Base-by-base conservation (phyloP, 2,113 vertebrate genomes). In the Boleophthalmus pectinirostris region DNA sequence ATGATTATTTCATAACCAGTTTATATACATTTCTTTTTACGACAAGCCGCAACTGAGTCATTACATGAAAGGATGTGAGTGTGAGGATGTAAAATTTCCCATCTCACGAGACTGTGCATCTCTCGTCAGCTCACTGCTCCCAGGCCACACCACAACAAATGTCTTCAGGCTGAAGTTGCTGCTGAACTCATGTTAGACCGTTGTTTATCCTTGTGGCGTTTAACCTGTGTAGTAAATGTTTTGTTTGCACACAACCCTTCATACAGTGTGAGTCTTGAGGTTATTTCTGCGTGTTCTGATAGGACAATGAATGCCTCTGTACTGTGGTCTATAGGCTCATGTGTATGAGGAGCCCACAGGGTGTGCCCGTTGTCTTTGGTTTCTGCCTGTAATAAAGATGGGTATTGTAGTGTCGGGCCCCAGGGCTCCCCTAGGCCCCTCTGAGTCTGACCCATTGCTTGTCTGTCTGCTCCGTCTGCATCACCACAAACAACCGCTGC, bases 361-460 rank as follows among this genome's bases (percentile, higher is more conserved):
- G 74, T 63, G 78, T 80, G 70, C 51, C 70, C 29, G 61, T 70
- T 61, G 75, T 77, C 80, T 82, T 81, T 49, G 68, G 69, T 85
- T 83, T 78, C 81, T 84, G 71, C 11, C 63, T 68, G 68, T 75
- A 84, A 87, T 91, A 85, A 90, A 90, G 76, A 74, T 66, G 68
- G 74, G 70, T 72, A 88, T 94, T 93, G 46, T 77, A 80, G 60
- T 66, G 54, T 86, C 78, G 57, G 67, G 72, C 61, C 80, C 73
- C 51, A 66, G 81, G 82, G 68, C 53, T 73, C 79, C 69, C 74
- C 74, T 70, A 65, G 77, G 80, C 70, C 73, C 68, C 64, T 74
- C 72, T 78, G 72, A 63, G 75, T 63, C 63, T 0, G 58, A n/a
- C 33, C 61, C 33, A 18, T 33, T 63, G 74, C 66, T 12, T 57